Conservation (phyloP, 2,888 invertebrate genomes). For the Epinotia bilunana region DNA sequence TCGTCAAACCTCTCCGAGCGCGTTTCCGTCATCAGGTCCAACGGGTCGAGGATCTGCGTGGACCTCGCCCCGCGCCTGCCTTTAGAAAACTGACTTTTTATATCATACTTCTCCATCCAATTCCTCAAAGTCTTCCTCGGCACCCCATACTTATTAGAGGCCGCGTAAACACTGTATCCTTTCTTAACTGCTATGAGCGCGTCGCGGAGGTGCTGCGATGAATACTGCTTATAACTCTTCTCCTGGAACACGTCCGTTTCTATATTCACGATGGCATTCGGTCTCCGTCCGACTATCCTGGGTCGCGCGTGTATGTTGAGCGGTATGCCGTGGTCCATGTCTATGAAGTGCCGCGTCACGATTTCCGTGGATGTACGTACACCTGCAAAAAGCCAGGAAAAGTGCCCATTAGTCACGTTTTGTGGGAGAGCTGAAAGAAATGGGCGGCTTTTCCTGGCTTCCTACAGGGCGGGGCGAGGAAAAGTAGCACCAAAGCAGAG, state of each 20-base stretch:
- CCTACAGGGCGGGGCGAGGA: constrained; percentile 81
- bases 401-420: constrained; percentile 66
- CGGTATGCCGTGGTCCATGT: constrained; percentile 77
- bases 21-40: constrained; percentile 70
- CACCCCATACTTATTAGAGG: constrained; percentile 83
- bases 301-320: constrained; percentile 78
- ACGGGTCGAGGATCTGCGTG: constrained; percentile 70
- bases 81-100: constrained; percentile 82
- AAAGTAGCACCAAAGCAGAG: constrained; percentile 75
- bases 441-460: constrained; percentile 83
- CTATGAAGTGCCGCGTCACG: constrained; percentile 79
- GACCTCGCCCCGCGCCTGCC: constrained; percentile 74
- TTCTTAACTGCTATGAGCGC: constrained; percentile 81
- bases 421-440: constrained; percentile 41
- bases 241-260: constrained; percentile 81
- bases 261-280: constrained; percentile 77
- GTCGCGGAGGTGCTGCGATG: constrained; percentile 78
- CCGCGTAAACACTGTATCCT: constrained; percentile 83
- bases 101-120: constrained; percentile 85
- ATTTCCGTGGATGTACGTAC: constrained; percentile 79
- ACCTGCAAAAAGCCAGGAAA: constrained; percentile 82
- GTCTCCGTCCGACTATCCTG: constrained; percentile 73
- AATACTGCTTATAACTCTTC: constrained; percentile 82
- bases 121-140: constrained; percentile 83
- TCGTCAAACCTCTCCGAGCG: constrained; percentile 69